Evolutionary conservation across 2,888 invertebrate species (phyloP), one percentile per base, ranked within the genome.

Genomic region (Diarsia dahlii): DNA sequence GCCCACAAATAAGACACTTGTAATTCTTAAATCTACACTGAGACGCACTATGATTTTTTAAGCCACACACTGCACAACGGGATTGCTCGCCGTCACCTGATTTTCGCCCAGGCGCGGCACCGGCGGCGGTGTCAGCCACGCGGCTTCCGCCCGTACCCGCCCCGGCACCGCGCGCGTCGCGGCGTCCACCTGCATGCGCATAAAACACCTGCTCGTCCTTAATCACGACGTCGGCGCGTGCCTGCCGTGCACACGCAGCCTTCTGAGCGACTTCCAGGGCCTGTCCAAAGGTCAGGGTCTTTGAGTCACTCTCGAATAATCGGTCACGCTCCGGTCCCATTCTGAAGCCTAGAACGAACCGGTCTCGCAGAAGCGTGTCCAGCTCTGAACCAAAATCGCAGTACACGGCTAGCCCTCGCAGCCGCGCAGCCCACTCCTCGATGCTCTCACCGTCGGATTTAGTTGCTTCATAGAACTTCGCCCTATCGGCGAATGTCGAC

Each of bases 401-500:
- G n/a, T 45, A 63, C 45, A 63, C 63, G 45, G 63, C 63, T 8
- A 63, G n/a, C 63, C 45, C 63, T 45, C 63, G 63, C 63, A 60
- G 18, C 63, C 63, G 39, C n/a, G 39, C 63, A n/a, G 63, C 63
- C 39, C 63, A 60, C 15, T 60, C 58, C 58, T 28, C 63, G 63
- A 45, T 63, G 63, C 63, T 45, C 6, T 45, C 63, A 63, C 39
- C 63, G 63, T 63, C 20, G 63, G 45, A 45, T 45, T 63, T 63
- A 8, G n/a, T 63, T 2, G 45, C 46, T 48, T 65, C 46, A 9
- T 65, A 65, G 48, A 65, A 65, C 46, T 48, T 65, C 64, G 64
- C 64, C 64, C 64, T 65, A 10, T 48, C 64, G 64, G 64, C 46
- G 64, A 64, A 64, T 4, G 64, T 64, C 23, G 64, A 64, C 10